Evolutionary conservation across 2,113 vertebrate species (phyloP).

Genomic region (Echinops telfairi): DNA sequence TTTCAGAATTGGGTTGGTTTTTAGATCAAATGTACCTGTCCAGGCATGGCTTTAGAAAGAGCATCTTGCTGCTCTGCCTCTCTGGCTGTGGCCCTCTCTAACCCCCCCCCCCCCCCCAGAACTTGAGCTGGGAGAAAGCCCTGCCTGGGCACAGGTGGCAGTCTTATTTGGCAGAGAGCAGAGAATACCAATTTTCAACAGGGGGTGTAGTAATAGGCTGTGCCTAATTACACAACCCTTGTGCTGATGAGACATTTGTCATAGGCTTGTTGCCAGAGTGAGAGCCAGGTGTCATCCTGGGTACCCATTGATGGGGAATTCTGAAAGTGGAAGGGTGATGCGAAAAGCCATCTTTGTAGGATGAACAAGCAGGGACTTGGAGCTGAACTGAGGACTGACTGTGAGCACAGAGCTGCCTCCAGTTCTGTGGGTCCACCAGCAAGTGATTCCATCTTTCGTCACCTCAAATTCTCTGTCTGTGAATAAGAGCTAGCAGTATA

Average conservation of each 20-base stretch:
- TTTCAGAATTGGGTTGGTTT: too few relatives aligned
- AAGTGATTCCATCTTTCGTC: neutral
- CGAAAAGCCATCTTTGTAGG: neutral
- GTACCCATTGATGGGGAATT: neutral
- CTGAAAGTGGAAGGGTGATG: neutral
- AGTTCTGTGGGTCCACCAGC: neutral
- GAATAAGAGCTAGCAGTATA: neutral
- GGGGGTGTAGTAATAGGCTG: conserved; percentile 6
- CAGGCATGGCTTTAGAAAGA: neutral
- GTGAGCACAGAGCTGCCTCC: neutral
- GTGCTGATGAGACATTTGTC: conserved; percentile 52
- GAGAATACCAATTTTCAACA: neutral
- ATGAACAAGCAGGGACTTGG: neutral
- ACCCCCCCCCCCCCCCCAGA: too few relatives aligned
- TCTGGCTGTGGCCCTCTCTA: neutral
- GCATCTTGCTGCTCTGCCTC: neutral
- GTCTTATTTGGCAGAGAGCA: conserved; percentile 37
- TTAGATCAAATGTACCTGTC: neutral
- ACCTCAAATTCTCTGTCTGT: neutral
- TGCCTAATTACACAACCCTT: conserved; percentile 38
- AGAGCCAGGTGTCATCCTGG: conserved; percentile 46
- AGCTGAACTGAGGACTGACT: rapidly evolving
- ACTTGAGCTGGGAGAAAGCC: neutral
- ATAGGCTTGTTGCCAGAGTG: conserved; percentile 43
- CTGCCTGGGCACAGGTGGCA: conserved; percentile 40